Percentiles rank a stretch among this genome's conserved stretches.
Evolutionary conservation across 2,113 vertebrate genomes (phyloP).

Genomic region (Cygnus atratus): DNA sequence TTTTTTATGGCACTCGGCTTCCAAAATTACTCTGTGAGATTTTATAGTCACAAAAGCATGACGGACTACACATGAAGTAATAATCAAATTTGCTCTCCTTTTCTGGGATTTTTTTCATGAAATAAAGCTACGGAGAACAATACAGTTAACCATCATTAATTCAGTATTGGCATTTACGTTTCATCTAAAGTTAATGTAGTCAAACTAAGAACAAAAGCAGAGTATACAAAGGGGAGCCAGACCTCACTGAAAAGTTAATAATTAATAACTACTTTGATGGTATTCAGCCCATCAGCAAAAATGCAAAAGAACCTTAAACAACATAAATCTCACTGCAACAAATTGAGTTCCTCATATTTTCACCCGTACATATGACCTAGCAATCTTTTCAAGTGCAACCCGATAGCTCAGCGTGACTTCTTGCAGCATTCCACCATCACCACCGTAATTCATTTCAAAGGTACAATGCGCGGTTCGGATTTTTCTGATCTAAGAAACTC

Average conservation of each 20-base stretch:
- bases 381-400: not conserved
- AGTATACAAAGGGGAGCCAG: not conserved
- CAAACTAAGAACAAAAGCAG: constrained; percentile 34
- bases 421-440: not conserved
- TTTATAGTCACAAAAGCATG: not conserved
- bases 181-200: constrained; percentile 15
- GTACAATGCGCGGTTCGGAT: not conserved
- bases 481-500: not conserved
- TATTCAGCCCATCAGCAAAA: constrained; percentile 33
- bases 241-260: not conserved
- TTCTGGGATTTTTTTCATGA: not conserved
- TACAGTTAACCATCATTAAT: not conserved
- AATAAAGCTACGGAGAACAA: constrained; percentile 11
- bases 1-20: not conserved
- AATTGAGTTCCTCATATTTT: not conserved
- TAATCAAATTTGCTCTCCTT: not conserved
- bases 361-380: not conserved
- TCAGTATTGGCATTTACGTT: not conserved
- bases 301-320: not conserved
- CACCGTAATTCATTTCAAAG: not conserved
- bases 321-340: not conserved
- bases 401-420: not conserved
- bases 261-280: constrained; percentile 24
- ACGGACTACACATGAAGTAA: not conserved
- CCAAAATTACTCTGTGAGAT: not conserved